phyloP scores from a whole-genome alignment of 92 coral and sea anemone genomes.

The Zoanthus solanderi region DNA sequence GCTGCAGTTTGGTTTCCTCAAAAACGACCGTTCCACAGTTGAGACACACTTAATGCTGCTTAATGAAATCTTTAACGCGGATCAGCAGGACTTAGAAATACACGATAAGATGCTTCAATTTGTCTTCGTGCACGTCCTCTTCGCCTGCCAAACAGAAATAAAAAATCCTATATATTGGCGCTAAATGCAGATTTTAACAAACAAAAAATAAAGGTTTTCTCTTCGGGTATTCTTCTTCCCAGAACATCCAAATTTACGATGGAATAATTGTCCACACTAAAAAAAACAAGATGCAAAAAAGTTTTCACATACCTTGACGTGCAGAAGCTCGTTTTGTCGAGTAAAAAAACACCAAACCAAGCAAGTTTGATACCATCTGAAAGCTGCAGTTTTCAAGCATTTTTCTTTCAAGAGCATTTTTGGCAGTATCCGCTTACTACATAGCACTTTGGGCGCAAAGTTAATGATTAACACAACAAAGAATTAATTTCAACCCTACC shows the following conservation, averaged over 20 bases:
- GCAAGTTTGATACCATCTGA: conserved; percentile 42
- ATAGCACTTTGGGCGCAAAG: conserved; percentile 50
- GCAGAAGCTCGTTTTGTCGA: conserved; percentile 36
- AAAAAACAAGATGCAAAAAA: conserved; percentile 22
- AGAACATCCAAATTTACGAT: conserved; percentile 46
- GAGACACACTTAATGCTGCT: not conserved
- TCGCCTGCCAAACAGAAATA: not conserved
- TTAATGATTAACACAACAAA: conserved; percentile 22
- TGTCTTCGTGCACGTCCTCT: conserved; percentile 17
- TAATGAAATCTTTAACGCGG: conserved; percentile 11
- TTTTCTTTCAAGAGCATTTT: conserved; percentile 33
- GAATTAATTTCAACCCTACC: conserved; percentile 23
- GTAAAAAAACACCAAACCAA: conserved; percentile 6
- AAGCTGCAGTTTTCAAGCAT: conserved; percentile 39
- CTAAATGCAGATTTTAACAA: conserved; percentile 38
- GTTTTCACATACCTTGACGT: conserved; percentile 49
- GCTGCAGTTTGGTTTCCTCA: no score
- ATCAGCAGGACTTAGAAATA: not conserved
- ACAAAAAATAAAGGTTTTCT: conserved; percentile 9
- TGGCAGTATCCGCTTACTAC: conserved; percentile 43
- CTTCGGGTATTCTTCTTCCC: conserved; percentile 41
- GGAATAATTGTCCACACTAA: conserved; percentile 44
- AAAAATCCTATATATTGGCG: conserved; percentile 33
- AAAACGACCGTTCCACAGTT: no score
- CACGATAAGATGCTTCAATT: conserved; percentile 2